A percentile compares a stretch with the other conserved stretches of the same genome.
Conservation (phyloP, 2,797 vertebrate species). For the Enteromius viviparus region DNA sequence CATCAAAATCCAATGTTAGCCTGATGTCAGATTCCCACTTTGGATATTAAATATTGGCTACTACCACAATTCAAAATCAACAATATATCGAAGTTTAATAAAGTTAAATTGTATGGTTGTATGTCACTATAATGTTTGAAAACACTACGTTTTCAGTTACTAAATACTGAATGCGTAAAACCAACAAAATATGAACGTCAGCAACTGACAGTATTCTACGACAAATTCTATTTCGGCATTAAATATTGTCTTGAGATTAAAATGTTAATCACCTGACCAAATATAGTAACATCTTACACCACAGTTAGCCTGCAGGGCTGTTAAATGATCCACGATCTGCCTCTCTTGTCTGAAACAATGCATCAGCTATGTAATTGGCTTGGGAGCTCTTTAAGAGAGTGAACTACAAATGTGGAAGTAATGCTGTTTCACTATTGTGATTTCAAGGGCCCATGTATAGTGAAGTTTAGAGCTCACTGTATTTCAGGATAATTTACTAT, state of each 20-base stretch:
- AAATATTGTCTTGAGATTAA: not conserved
- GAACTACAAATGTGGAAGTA: slow-evolving; percentile 25
- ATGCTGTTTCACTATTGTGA: slow-evolving; percentile 29
- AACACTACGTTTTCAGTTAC: not conserved
- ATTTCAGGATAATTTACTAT: slow-evolving; percentile 62
- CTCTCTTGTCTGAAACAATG: not conserved
- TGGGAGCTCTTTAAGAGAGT: not conserved
- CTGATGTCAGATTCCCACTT: not conserved
- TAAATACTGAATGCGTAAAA: not conserved
- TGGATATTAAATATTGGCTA: not conserved
- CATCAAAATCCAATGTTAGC: not conserved
- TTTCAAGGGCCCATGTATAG: slow-evolving; percentile 39
- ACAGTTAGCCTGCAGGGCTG: not conserved
- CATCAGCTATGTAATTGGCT: slow-evolving; percentile 9
- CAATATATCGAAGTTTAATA: not conserved
- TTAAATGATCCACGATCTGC: slow-evolving; percentile 3
- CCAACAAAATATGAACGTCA: not conserved
- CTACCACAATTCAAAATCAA: not conserved
- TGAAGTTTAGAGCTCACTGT: slow-evolving; percentile 35
- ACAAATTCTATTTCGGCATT: not conserved
- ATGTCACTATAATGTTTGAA: not conserved
- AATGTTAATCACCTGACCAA: not conserved
- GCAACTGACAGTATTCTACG: not conserved
- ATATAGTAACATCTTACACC: not conserved
- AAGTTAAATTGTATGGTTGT: not conserved